Percentiles rank a stretch among this genome's conserved stretches.
These are phyloP conservation scores for Macrophya alboannulata DNA, from an alignment of 2,888 invertebrate species.

Conservation along the genomic window DNA sequence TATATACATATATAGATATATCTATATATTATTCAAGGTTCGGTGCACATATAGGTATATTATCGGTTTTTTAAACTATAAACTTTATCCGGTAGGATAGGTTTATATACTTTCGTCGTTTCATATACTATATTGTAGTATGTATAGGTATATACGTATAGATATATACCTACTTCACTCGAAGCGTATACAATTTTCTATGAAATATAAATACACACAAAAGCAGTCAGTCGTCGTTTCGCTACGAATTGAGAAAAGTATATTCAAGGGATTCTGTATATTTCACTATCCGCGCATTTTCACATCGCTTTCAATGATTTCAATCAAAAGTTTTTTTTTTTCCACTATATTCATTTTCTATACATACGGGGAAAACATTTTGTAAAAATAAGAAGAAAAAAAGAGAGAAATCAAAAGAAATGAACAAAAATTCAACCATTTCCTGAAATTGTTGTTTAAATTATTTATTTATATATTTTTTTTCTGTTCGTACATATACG, in stretches of 20 bases:
- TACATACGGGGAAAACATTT: neutral
- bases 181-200: conserved; percentile 34
- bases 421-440: neutral
- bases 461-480: too few relatives aligned
- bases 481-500: too few relatives aligned
- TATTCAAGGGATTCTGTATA: conserved; percentile 1
- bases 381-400: neutral
- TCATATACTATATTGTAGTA: neutral
- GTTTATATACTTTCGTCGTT: neutral
- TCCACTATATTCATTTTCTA: conserved; percentile 29
- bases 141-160: neutral
- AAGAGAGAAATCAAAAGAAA: neutral
- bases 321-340: conserved; percentile 42
- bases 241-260: conserved; percentile 11
- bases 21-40: neutral
- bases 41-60: neutral
- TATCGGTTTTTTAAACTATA: neutral
- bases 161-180: neutral
- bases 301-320: conserved; percentile 37
- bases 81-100: neutral
- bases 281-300: neutral
- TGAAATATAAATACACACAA: conserved; percentile 23
- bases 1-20: too few relatives aligned
- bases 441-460: neutral
- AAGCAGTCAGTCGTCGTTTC: conserved; percentile 11